phyloP scores from a whole-genome alignment of 2,113 vertebrate genomes.

The Hiodon tergisus region DNA sequence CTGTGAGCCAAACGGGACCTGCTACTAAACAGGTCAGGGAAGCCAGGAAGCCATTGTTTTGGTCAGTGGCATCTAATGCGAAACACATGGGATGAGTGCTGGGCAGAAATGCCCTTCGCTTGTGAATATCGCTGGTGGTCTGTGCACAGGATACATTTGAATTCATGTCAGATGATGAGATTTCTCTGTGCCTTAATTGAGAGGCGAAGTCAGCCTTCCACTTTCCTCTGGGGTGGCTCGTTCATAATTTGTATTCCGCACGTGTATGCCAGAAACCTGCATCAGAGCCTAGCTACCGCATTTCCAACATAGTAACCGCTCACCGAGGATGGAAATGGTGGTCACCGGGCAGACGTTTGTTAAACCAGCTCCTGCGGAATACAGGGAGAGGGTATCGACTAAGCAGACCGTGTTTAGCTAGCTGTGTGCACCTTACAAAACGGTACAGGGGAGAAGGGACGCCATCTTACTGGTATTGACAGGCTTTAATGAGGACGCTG shows the following conservation, averaged over 20 bases:
- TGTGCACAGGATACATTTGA: slow-evolving; percentile 5
- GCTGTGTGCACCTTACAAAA: slow-evolving; percentile 8
- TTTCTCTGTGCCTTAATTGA: slow-evolving; percentile 35
- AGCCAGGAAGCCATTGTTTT: background rate
- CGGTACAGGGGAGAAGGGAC: slow-evolving; percentile 2
- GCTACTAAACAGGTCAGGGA: background rate
- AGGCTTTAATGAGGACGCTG: slow-evolving; percentile 31
- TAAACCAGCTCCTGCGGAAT: slow-evolving; percentile 2
- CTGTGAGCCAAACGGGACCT: background rate
- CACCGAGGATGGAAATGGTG: slow-evolving; percentile 26
- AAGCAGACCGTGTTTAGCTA: background rate
- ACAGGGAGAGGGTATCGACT: background rate
- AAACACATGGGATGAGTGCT: background rate
- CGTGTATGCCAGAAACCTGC: slow-evolving; percentile 33
- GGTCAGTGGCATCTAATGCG: background rate
- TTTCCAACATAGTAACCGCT: slow-evolving; percentile 38
- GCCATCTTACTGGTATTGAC: slow-evolving; percentile 28
- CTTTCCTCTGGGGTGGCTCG: slow-evolving; percentile 24
- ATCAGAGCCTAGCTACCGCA: slow-evolving; percentile 38
- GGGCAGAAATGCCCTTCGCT: background rate
- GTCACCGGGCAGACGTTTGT: slow-evolving; percentile 10
- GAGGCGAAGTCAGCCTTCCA: slow-evolving; percentile 25
- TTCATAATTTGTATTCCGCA: slow-evolving; percentile 41
- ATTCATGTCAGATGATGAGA: slow-evolving; percentile 8
- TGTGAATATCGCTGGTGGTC: background rate